Base-by-base conservation (phyloP, 2,113 vertebrate species). In the Cyprinodon variegatus region DNA sequence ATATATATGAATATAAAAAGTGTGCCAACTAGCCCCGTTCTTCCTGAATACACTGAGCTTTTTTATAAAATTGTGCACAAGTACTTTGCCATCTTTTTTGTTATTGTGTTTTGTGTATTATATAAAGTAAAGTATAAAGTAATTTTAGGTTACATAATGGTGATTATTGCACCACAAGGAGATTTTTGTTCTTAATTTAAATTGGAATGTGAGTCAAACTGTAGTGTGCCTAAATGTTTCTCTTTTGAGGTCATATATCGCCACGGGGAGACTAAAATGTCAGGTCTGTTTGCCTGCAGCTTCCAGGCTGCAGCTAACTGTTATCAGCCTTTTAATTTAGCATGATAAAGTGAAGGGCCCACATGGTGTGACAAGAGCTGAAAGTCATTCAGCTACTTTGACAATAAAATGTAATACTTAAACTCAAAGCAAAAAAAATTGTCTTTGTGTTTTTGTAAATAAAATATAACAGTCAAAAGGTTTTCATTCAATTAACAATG, bases 181-280 rank as follows among this genome's bases (percentile, higher is more conserved):
- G 59, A 77, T 12, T 60, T 63, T 46, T 57, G 38, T 70, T 40
- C 20, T 67, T 43, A 29, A 2, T 38, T 65, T 61, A 29, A 29
- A 29, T 29, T 29, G 29, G 29, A 29, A 29, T 29, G 29, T 29
- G 29, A 29, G 29, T 29, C 57, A 57, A 40, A 20, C 59, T 50
- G 46, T 15, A 65, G 12, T 60, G 61, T 11, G 62, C 14, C 63
- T 39, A 9, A 12, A 39, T 66, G 69, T 60, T 79, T 46, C 46
- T 60, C 76, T 61, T 62, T 53, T 43, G 61, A 67, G 82, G 90
- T 89, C 77, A 77, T 75, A 82, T 63, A 38, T 65, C 68, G 85
- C 81, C 74, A 68, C 79, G 11, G 86, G 88, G 79, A 83, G 83
- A 71, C 84, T 91, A 78, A 92, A 93, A 92, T 89, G 77, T 83